A percentile compares a stretch with the other conserved stretches of the same genome.
These are phyloP conservation scores for Cylas formicarius DNA, from an alignment of 1,140 invertebrate genomes.

Conservation along the genomic window DNA sequence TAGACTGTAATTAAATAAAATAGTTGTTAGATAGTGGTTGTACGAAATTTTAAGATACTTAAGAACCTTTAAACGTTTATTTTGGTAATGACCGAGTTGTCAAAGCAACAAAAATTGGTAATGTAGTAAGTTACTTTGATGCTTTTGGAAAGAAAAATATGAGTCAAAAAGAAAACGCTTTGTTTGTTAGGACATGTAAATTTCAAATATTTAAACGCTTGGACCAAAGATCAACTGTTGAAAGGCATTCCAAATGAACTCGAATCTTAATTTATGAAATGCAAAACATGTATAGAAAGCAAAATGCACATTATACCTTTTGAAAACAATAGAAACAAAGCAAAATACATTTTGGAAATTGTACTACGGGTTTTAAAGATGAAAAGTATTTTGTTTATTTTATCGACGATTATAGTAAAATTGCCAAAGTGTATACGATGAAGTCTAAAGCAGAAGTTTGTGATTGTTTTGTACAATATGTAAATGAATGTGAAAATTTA, in stretches of 20 bases:
- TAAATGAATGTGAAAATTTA: constrained; percentile 28
- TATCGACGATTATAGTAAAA: constrained; percentile 39
- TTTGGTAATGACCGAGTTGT: too few species aligned
- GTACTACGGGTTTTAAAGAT: constrained; percentile 34
- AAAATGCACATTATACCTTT: constrained; percentile 40
- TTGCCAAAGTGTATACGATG: constrained; percentile 35
- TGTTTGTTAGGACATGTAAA: constrained; percentile 34
- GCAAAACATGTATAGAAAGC: constrained; percentile 19
- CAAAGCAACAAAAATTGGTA: too few species aligned
- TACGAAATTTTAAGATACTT: too few species aligned
- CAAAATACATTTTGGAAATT: constrained; percentile 31
- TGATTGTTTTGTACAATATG: constrained; percentile 26
- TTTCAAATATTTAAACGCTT: constrained; percentile 34
- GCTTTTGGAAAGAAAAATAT: too few species aligned
- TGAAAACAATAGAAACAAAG: constrained; percentile 31
- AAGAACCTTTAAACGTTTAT: too few species aligned
- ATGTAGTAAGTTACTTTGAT: too few species aligned
- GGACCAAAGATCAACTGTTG: constrained; percentile 33
- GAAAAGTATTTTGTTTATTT: constrained; percentile 29
- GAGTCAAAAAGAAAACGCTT: constrained; percentile 33
- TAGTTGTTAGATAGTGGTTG: too few species aligned
- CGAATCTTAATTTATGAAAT: constrained; percentile 26
- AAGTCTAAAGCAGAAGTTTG: constrained; percentile 35
- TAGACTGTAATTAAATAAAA: too few species aligned
- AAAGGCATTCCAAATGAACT: constrained; percentile 23